phyloP scores from a whole-genome alignment of 2,797 vertebrate genomes.

The Sphenodon punctatus region DNA sequence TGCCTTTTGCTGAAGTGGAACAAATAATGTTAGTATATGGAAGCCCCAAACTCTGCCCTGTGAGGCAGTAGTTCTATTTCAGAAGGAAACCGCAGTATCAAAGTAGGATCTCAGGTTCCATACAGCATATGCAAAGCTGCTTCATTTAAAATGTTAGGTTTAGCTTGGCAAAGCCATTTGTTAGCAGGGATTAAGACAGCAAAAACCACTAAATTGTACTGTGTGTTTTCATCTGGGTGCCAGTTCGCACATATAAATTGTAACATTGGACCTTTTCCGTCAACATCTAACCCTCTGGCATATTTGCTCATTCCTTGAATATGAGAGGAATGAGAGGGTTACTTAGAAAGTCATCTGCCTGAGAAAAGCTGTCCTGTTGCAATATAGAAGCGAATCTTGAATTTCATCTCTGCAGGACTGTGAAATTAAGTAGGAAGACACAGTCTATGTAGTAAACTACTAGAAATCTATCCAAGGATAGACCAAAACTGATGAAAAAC shows the following conservation, averaged over 20 bases:
- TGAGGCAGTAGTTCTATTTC: constrained; percentile 59
- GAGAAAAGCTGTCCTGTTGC: constrained; percentile 67
- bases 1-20: constrained; percentile 17
- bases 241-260: constrained; percentile 71
- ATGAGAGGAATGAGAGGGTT: constrained; percentile 70
- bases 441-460: neutral
- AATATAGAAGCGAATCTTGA: constrained; percentile 61
- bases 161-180: constrained; percentile 65
- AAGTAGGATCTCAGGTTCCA: constrained; percentile 59
- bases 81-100: constrained; percentile 54
- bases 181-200: constrained; percentile 60
- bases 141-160: constrained; percentile 67
- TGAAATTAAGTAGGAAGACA: constrained; percentile 15
- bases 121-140: constrained; percentile 54
- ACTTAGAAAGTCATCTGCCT: constrained; percentile 69
- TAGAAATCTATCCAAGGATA: constrained; percentile 24
- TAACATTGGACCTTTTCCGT: constrained; percentile 55
- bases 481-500: constrained; percentile 14
- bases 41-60: constrained; percentile 33
- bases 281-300: constrained; percentile 63
- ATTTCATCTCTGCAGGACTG: constrained; percentile 65
- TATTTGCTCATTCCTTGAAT: constrained; percentile 53
- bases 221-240: constrained; percentile 61
- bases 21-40: neutral
- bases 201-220: constrained; percentile 60